Evolutionary conservation across 1,140 invertebrate species (phyloP).

Genomic region (Goniozus legneri): DNA sequence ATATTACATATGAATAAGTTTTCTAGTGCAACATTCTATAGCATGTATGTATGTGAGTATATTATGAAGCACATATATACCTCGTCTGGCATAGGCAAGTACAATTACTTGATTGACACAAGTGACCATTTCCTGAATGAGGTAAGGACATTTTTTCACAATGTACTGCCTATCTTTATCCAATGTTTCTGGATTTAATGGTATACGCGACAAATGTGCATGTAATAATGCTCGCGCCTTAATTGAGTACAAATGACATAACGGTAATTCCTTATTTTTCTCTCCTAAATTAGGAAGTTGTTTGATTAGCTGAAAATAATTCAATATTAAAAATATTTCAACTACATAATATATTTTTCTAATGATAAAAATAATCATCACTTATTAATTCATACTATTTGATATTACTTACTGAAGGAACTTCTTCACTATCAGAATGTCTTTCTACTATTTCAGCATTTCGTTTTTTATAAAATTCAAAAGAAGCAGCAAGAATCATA

Average conservation of each 20-base stretch:
- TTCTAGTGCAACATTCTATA: too few species aligned
- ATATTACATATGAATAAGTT: too few species aligned
- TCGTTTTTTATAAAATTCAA: constrained; percentile 92
- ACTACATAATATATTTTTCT: not conserved
- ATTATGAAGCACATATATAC: constrained; percentile 55
- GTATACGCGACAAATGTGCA: constrained; percentile 86
- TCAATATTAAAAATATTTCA: not conserved
- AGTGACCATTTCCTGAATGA: constrained; percentile 98
- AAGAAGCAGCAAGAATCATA: constrained; percentile 93
- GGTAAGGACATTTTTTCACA: constrained; percentile 87
- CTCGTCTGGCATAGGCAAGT: constrained; percentile 84
- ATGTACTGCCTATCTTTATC: constrained; percentile 85
- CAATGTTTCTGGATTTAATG: constrained; percentile 75
- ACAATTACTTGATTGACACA: constrained; percentile 92
- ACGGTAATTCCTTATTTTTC: constrained; percentile 92
- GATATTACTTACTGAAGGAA: constrained; percentile 71
- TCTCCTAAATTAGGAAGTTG: constrained; percentile 84
- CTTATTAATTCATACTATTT: too few species aligned
- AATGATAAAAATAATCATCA: not conserved
- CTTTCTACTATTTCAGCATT: constrained; percentile 94
- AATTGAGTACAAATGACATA: constrained; percentile 93
- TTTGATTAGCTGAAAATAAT: constrained; percentile 75
- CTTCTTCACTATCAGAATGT: constrained; percentile 91
- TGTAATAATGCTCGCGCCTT: constrained; percentile 93
- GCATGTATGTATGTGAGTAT: too few species aligned